Evolutionary conservation across 2,797 vertebrate genomes (phyloP).

Genomic region (Geotrypetes seraphini): DNA sequence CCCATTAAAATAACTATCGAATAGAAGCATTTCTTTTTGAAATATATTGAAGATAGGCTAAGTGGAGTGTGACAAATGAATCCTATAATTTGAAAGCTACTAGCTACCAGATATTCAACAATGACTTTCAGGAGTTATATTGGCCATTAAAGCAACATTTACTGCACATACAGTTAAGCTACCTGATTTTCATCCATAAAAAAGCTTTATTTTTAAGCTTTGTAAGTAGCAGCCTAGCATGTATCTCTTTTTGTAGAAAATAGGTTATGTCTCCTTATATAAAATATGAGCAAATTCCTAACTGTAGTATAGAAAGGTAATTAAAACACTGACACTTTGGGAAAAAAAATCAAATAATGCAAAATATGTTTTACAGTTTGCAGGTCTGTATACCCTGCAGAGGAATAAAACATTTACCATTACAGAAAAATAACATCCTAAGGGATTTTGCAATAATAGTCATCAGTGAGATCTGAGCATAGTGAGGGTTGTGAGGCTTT

Average conservation of each 20-base stretch:
- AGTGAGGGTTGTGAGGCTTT: too few relatives aligned
- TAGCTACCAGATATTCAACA: conserved; percentile 20
- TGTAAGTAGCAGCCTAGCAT: neutral
- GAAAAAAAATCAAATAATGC: neutral
- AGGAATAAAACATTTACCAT: neutral
- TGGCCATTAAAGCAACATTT: conserved; percentile 30
- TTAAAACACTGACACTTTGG: neutral
- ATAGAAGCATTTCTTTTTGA: conserved; percentile 16
- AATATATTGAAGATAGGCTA: conserved; percentile 32
- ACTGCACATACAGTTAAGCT: neutral
- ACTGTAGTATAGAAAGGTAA: neutral
- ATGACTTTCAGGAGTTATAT: conserved; percentile 27
- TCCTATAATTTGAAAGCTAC: conserved; percentile 34
- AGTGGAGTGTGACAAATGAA: conserved; percentile 39
- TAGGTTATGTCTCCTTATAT: neutral
- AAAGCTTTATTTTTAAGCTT: conserved; percentile 3
- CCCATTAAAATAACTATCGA: conserved; percentile 34
- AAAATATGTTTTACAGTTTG: neutral
- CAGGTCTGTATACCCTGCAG: too few relatives aligned
- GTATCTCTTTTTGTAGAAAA: neutral
- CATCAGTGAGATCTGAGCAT: too few relatives aligned
- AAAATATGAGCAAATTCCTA: neutral
- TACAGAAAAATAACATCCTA: too few relatives aligned
- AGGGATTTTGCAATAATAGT: too few relatives aligned
- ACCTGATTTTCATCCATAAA: conserved; percentile 12